Evolutionary conservation across 2,888 invertebrate genomes (phyloP), one percentile per base, ranked within the genome.

Genomic region (Lottia scabra): DNA sequence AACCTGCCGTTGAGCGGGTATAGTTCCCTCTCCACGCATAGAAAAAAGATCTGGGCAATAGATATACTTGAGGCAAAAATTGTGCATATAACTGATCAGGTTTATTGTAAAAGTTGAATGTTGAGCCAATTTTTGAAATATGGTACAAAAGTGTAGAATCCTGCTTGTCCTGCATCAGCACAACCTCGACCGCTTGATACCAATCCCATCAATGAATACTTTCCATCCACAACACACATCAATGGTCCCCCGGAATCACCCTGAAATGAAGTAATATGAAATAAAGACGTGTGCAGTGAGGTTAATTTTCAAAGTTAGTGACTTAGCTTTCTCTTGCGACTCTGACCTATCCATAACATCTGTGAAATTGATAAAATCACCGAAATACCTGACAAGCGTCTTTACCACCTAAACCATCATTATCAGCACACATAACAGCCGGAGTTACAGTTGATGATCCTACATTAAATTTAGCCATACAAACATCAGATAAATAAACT

Each of bases 211-310:
- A 68, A 26, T 44, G 48, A 63, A 65, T 68, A 72, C 63, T 23
- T 82, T 91, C 92, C 92, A 30, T 92, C 89, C 0, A 91, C 90
- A 62, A 92, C 88, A 85, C 95, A 95, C 65, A 94, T 93, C 27
- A 95, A 90, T 8, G 95, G 95, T 16, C 95, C 95, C 27, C 95
- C 95, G 56, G 94, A 94, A 87, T 96, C 95, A 1, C 95, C 95
- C 85, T 95, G 94, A 56, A 56, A 56, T 56, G 19, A 56, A 23
- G 38, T 38, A 38, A 8, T 1, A 38, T 38, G 30, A 30, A 30
- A 2, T 30, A 5, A 30, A 30, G 30, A 30, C 30, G 30, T 30
- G 30, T 30, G 3, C 38, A 38, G 10, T 38, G 38, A 38, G 38
- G 5, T 30, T 4, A 30, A 30, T 30, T 30, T 30, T 4, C 3